A percentile compares a stretch with the other conserved stretches of the same genome.
Conservation (phyloP, 2,888 invertebrate genomes). For the Hedya salicella region DNA sequence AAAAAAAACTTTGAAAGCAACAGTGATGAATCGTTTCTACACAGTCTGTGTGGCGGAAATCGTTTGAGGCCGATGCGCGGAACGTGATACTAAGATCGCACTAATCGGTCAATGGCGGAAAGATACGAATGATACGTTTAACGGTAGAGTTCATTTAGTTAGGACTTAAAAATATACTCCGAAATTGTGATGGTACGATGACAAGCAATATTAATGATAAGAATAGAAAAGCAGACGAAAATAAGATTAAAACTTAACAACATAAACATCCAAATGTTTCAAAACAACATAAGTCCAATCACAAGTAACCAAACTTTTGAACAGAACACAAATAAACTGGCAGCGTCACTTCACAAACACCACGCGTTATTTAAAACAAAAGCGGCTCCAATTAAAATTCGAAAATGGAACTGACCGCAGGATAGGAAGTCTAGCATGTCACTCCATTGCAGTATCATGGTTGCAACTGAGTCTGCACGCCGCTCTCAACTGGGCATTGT, state of each 20-base stretch:
- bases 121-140: constrained; percentile 25
- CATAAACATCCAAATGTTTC: constrained; percentile 17
- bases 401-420: constrained; percentile 74
- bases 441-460: constrained; percentile 80
- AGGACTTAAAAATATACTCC: too few species aligned
- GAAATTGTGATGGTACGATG: too few species aligned
- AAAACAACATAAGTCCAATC: too few species aligned
- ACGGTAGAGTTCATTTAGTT: constrained; percentile 17
- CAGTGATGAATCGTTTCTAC: constrained; percentile 64
- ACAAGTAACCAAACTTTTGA: constrained; percentile 39
- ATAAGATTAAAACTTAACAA: constrained; percentile 14
- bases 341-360: constrained; percentile 41
- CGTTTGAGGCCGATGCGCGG: constrained; percentile 58
- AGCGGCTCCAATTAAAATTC: constrained; percentile 46
- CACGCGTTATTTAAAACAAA: constrained; percentile 45
- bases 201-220: background rate
- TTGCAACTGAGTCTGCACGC: constrained; percentile 75
- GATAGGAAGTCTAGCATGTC: constrained; percentile 80
- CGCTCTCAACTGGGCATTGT: constrained; percentile 61
- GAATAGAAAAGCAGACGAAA: background rate
- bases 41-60: constrained; percentile 59
- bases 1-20: constrained; percentile 74
- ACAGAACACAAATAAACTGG: constrained; percentile 31
- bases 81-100: constrained; percentile 52
- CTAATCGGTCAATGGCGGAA: constrained; percentile 43